These are phyloP conservation scores for Poecilia gillii DNA, from an alignment of 2,797 vertebrate genomes.

Conservation along the genomic window DNA sequence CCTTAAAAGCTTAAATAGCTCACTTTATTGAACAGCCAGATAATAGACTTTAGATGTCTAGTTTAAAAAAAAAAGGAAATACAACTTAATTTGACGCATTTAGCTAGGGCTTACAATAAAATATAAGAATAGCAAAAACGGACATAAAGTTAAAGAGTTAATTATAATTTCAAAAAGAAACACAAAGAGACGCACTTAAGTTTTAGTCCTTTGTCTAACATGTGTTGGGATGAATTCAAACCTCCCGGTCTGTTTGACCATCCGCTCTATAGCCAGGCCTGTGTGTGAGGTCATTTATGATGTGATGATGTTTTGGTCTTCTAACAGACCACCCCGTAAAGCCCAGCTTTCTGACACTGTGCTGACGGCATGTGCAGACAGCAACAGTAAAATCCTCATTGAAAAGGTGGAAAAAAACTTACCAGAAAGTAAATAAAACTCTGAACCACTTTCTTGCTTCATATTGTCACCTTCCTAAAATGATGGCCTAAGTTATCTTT, in stretches of 20 bases:
- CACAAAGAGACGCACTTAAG: neutral
- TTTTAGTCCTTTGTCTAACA: neutral
- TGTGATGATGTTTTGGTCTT: neutral
- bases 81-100: neutral
- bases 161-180: neutral
- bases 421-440: neutral
- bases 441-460: too few relatives aligned
- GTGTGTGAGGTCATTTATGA: neutral
- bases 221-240: neutral
- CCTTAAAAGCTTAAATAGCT: constrained; percentile 1
- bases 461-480: too few relatives aligned
- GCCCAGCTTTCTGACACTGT: neutral
- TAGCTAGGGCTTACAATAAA: neutral
- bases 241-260: neutral
- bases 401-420: neutral
- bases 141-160: neutral
- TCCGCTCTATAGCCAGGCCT: neutral
- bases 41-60: neutral
- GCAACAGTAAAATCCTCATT: neutral
- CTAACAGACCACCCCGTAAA: neutral
- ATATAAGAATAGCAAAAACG: neutral
- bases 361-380: neutral
- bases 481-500: too few relatives aligned
- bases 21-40: neutral
- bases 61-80: neutral